These are phyloP conservation scores for Megalurothrips usitatus DNA, from an alignment of 2,888 invertebrate genomes.

Conservation along the genomic window DNA sequence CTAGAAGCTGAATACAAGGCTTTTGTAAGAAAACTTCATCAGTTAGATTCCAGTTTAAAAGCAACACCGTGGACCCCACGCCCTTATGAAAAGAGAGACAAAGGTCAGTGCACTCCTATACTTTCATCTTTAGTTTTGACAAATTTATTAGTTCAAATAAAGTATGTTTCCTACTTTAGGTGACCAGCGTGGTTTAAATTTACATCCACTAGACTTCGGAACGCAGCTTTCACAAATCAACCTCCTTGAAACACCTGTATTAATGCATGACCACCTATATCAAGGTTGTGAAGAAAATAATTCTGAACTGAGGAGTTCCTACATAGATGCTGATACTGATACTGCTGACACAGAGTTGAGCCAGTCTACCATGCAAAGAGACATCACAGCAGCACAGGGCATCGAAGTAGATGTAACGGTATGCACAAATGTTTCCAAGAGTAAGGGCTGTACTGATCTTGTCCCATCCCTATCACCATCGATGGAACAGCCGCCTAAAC, in stretches of 20 bases:
- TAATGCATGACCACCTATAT: neutral
- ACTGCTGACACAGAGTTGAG: no score
- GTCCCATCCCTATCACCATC: no score
- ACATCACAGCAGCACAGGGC: no score
- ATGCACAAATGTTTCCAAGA: no score
- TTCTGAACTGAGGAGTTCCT: no score
- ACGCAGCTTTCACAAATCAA: neutral
- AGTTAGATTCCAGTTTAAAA: neutral
- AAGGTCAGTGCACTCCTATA: neutral
- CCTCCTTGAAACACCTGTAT: neutral
- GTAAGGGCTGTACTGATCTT: no score
- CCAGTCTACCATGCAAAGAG: no score
- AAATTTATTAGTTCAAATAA: neutral
- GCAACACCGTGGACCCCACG: neutral
- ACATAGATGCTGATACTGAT: no score
- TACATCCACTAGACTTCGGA: neutral
- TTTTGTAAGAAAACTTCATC: neutral
- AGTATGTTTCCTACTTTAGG: neutral
- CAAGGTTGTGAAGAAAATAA: neutral
- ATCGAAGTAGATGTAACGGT: no score
- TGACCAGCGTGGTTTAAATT: neutral
- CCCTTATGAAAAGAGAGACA: neutral
- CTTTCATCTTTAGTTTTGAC: neutral
- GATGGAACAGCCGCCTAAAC: no score
- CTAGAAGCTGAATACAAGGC: slow-evolving; percentile 2